These are phyloP conservation scores for Stomatorhinus walkeri DNA, from an alignment of 2,797 vertebrate species.

Conservation along the genomic window DNA sequence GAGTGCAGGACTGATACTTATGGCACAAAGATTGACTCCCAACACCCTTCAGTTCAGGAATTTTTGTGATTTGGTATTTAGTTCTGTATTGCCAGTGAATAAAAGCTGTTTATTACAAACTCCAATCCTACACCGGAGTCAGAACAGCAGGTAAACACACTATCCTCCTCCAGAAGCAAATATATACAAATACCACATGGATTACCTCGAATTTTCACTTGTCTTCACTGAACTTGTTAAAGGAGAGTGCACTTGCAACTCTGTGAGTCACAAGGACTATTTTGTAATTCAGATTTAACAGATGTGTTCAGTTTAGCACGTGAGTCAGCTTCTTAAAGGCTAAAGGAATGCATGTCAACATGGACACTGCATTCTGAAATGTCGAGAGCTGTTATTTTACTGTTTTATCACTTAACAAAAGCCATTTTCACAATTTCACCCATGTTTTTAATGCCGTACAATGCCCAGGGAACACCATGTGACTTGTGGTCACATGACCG, in stretches of 20 bases:
- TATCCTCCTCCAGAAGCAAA: neutral
- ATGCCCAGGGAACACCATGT: neutral
- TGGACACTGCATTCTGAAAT: neutral
- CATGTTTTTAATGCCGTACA: neutral
- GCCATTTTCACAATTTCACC: neutral
- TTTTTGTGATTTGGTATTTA: neutral
- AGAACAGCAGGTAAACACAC: neutral
- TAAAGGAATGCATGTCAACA: neutral
- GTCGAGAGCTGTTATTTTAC: neutral
- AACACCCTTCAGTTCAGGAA: neutral
- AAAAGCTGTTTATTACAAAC: slow-evolving; percentile 4
- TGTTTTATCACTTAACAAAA: neutral
- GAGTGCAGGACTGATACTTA: neutral
- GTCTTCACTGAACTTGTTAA: neutral
- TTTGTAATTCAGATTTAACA: slow-evolving; percentile 10
- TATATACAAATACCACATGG: neutral
- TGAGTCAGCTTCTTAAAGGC: slow-evolving; percentile 1
- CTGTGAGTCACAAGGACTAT: neutral
- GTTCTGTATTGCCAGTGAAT: neutral
- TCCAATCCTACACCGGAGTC: neutral
- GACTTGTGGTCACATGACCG: neutral
- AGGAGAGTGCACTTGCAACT: neutral
- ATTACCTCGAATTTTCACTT: neutral
- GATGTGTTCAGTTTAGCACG: neutral
- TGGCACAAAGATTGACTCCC: neutral